Percentiles rank a stretch among this genome's conserved stretches.
phyloP scores from a whole-genome alignment of 2,888 invertebrate genomes.

The Gnatocerus cornutus region DNA sequence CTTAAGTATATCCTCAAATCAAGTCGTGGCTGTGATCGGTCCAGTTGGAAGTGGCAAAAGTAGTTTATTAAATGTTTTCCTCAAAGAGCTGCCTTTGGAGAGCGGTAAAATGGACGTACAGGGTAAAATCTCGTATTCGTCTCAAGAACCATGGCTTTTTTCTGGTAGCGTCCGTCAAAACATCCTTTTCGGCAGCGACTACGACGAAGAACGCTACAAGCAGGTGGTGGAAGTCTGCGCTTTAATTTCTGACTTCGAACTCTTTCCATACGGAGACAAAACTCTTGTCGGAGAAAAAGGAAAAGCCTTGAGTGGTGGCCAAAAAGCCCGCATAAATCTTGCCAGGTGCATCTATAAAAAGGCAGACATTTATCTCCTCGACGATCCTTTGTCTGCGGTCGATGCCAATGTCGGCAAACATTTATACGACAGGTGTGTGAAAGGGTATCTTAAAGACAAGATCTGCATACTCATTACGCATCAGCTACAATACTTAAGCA shows the following conservation, averaged over 20 bases:
- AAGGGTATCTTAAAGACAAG: constrained; percentile 74
- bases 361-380: constrained; percentile 85
- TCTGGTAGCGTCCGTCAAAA: constrained; percentile 81
- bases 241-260: constrained; percentile 80
- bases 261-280: constrained; percentile 83
- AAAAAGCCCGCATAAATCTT: constrained; percentile 86
- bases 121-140: constrained; percentile 75
- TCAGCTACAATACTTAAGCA: constrained; percentile 76
- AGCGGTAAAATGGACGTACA: constrained; percentile 70
- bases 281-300: constrained; percentile 89
- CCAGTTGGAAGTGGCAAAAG: constrained; percentile 82
- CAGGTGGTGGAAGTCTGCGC: constrained; percentile 79
- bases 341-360: constrained; percentile 84
- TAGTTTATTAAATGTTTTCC: constrained; percentile 70
- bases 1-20: constrained; percentile 64
- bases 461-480: constrained; percentile 81
- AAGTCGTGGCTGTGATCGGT: constrained; percentile 77
- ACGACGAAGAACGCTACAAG: constrained; percentile 75
- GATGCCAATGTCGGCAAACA: constrained; percentile 85
- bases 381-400: constrained; percentile 88
- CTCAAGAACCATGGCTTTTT: constrained; percentile 80
- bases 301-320: constrained; percentile 87
- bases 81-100: constrained; percentile 71
- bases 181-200: constrained; percentile 82
- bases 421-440: constrained; percentile 83